Evolutionary conservation across 2,888 invertebrate genomes (phyloP), one percentile per base, ranked within the genome.

Genomic region (Anagyrus pseudococci): DNA sequence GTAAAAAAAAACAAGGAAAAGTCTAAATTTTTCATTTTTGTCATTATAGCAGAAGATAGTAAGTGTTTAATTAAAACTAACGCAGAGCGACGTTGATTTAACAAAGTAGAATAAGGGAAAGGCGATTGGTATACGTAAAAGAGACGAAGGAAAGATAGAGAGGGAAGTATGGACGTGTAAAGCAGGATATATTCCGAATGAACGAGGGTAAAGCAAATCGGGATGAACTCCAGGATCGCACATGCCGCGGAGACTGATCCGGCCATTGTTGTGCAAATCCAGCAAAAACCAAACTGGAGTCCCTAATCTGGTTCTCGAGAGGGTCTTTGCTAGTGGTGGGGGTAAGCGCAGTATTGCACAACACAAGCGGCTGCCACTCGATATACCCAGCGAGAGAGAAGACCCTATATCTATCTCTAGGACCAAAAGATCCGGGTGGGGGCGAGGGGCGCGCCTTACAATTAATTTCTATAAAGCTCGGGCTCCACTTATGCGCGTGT

Each of bases 241-340:
- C 79, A 79, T 77, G 79, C 77, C 69, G 66, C 69, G 77, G 67
- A n/a, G n/a, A n/a, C 71, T 77, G 75, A 79, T 77, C 79, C 76
- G 67, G 58, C 70, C 74, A 80, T 80, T 80, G 80, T 80, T 78
- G 80, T 80, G 80, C 78, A 80, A 79, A 80, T 80, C 74, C 74
- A 78, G 78, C 78, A 76, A 78, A 79, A 79, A 79, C 77, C 73
- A 67, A 63, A 47, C 33, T 37, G 13, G 46, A 52, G 74, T 74
- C 77, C 75, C 76, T 79, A 79, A 80, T 80, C 79, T 68, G 47
- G 40, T 58, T 58, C 47, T 17, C 17, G 17, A n/a, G n/a, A n/a
- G n/a, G n/a, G n/a, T n/a, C n/a, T n/a, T n/a, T n/a, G n/a, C n/a
- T n/a, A 44, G 10, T 29, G 55, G 48, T 25, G n/a, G 20, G 58